These are phyloP conservation scores for Drosophila leonis DNA, from an alignment of 2,888 invertebrate genomes.

Conservation along the genomic window DNA sequence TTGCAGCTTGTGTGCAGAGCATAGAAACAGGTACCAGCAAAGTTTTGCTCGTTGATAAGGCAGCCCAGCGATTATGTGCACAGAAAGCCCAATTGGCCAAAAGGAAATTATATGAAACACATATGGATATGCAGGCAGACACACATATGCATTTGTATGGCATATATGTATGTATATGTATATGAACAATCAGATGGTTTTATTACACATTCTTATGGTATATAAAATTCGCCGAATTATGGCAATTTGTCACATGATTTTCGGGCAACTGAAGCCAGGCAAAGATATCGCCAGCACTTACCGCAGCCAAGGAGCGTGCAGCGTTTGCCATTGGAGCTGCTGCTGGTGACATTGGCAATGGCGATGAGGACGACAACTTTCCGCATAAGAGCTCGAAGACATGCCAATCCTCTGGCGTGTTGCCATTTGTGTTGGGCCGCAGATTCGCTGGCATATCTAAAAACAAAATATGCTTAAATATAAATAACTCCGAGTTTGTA, in stretches of 20 bases:
- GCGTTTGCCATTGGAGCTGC: not conserved
- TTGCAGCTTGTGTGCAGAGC: not conserved
- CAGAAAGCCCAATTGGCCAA: constrained; percentile 21
- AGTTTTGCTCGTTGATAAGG: constrained; percentile 51
- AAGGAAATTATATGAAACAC: constrained; percentile 31
- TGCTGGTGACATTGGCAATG: constrained; percentile 54
- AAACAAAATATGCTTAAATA: not conserved
- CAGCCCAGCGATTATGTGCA: constrained; percentile 25
- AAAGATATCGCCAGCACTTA: constrained; percentile 43
- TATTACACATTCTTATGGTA: constrained; percentile 14
- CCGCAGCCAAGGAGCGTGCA: constrained; percentile 16
- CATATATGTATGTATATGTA: not conserved
- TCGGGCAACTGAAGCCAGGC: constrained; percentile 16
- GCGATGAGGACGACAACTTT: constrained; percentile 17
- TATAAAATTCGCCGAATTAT: constrained; percentile 24
- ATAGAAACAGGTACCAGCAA: constrained; percentile 17
- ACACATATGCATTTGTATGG: not conserved
- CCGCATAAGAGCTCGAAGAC: constrained; percentile 89
- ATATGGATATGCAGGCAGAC: constrained; percentile 15
- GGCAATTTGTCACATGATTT: constrained; percentile 77
- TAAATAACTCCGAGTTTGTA: constrained; percentile 10
- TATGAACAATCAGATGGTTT: constrained; percentile 8
- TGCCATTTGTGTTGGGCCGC: constrained; percentile 78
- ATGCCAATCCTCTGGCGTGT: constrained; percentile 90
- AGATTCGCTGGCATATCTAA: constrained; percentile 60